Evolutionary conservation across 1,140 invertebrate genomes (phyloP).

Genomic region (Nomia melanderi): DNA sequence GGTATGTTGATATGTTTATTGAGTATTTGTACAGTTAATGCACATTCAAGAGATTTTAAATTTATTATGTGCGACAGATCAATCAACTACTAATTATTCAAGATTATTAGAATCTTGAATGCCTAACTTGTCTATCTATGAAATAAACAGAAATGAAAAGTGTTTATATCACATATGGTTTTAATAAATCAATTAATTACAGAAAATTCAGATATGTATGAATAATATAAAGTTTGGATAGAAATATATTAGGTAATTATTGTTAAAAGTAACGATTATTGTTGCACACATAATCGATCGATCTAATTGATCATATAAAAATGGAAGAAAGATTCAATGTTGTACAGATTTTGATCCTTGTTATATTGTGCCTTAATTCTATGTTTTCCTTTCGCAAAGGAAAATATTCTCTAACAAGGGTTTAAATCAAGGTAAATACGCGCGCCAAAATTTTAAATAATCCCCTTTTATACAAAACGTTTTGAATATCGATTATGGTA

Average conservation of each 20-base stretch:
- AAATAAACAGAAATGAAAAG: constrained; percentile 4
- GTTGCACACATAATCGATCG: neutral
- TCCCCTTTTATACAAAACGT: neutral
- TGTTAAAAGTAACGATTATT: constrained; percentile 11
- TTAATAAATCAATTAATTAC: neutral
- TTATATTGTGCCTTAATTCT: constrained; percentile 14
- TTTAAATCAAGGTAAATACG: constrained; percentile 26
- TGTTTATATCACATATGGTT: neutral
- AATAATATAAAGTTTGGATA: neutral
- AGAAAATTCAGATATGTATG: neutral
- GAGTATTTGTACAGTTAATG: constrained; percentile 11
- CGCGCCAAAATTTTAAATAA: constrained; percentile 15
- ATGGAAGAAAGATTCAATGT: neutral
- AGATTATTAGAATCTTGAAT: neutral
- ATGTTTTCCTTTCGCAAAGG: neutral
- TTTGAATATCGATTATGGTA: neutral
- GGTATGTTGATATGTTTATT: neutral
- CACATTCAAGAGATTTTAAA: neutral
- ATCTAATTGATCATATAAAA: neutral
- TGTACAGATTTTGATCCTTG: constrained; percentile 16
- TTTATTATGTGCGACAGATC: neutral
- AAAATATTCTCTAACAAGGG: neutral
- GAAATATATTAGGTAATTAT: neutral
- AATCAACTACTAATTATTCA: neutral
- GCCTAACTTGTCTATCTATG: neutral